These are phyloP conservation scores for Taphrorychus bicolor DNA, from an alignment of 2,888 invertebrate species.

Conservation along the genomic window DNA sequence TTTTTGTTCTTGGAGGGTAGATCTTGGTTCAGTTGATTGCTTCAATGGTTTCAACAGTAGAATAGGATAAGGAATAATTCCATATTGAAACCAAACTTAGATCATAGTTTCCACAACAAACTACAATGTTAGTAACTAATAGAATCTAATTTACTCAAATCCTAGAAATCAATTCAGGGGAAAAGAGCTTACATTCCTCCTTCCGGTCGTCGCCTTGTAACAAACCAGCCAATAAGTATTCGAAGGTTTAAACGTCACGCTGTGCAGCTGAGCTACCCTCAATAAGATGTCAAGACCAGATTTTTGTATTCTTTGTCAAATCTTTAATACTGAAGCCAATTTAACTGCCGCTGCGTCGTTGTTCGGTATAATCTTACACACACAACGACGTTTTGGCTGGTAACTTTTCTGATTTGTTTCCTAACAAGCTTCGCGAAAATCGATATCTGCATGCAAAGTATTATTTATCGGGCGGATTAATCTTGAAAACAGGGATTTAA, in stretches of 20 bases:
- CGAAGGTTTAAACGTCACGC: slow-evolving; percentile 30
- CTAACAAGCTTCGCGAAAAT: slow-evolving; percentile 5
- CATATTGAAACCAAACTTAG: no score
- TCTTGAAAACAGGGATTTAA: neutral
- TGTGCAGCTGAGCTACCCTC: slow-evolving; percentile 28
- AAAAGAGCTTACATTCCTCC: neutral
- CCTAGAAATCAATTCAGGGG: neutral
- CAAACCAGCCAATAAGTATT: slow-evolving; percentile 20
- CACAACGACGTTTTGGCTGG: slow-evolving; percentile 4
- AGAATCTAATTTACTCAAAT: neutral
- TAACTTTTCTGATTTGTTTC: slow-evolving; percentile 5
- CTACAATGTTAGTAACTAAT: neutral
- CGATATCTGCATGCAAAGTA: slow-evolving; percentile 1
- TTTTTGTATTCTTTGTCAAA: slow-evolving; percentile 28
- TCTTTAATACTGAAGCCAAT: slow-evolving; percentile 34
- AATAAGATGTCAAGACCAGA: slow-evolving; percentile 34
- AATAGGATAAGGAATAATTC: no score
- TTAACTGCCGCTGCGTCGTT: slow-evolving; percentile 19
- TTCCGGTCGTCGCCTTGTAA: slow-evolving; percentile 17
- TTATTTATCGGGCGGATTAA: neutral
- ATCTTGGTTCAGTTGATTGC: no score
- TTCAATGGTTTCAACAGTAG: no score
- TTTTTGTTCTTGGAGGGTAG: no score
- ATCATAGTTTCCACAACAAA: no score
- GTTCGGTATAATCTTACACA: slow-evolving; percentile 16